These are phyloP conservation scores for Sinella curviseta DNA, from an alignment of 1,140 invertebrate genomes.

Conservation along the genomic window DNA sequence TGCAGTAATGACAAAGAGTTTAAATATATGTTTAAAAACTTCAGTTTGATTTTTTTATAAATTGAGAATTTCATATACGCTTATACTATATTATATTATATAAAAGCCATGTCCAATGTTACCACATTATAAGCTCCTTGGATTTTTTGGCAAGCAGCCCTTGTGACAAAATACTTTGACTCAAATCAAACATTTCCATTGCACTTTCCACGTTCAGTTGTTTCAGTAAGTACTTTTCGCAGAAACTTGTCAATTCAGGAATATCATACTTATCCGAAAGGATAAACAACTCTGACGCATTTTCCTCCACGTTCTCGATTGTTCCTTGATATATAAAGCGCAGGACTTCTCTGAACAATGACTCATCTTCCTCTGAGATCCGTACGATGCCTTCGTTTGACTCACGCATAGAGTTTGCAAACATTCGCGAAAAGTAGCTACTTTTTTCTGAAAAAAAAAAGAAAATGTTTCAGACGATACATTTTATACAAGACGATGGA, in stretches of 20 bases:
- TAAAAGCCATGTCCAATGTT: neutral
- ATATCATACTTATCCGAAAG: slow-evolving; percentile 35
- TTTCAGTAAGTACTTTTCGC: slow-evolving; percentile 20
- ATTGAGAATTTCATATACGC: too few species aligned
- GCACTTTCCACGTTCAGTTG: slow-evolving; percentile 18
- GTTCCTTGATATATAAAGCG: slow-evolving; percentile 25
- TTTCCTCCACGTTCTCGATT: slow-evolving; percentile 8
- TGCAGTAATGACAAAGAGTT: slow-evolving; percentile 18
- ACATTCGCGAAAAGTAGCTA: slow-evolving; percentile 31
- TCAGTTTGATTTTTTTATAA: too few species aligned
- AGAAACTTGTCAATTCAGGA: neutral
- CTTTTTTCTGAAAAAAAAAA: slow-evolving; percentile 9
- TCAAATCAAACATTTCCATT: slow-evolving; percentile 37
- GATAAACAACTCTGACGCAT: neutral
- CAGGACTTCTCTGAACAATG: slow-evolving; percentile 9
- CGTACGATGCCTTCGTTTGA: slow-evolving; percentile 20
- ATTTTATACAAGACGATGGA: too few species aligned
- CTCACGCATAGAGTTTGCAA: slow-evolving; percentile 29
- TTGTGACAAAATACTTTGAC: slow-evolving; percentile 3
- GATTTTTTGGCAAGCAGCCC: slow-evolving; percentile 26
- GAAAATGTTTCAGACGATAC: neutral
- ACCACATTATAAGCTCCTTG: slow-evolving; percentile 35
- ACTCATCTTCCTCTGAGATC: slow-evolving; percentile 18
- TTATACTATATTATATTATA: neutral
- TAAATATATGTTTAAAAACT: too few species aligned